These are phyloP conservation scores for Opisthograptis luteolata DNA, from an alignment of 2,888 invertebrate species.

Conservation along the genomic window DNA sequence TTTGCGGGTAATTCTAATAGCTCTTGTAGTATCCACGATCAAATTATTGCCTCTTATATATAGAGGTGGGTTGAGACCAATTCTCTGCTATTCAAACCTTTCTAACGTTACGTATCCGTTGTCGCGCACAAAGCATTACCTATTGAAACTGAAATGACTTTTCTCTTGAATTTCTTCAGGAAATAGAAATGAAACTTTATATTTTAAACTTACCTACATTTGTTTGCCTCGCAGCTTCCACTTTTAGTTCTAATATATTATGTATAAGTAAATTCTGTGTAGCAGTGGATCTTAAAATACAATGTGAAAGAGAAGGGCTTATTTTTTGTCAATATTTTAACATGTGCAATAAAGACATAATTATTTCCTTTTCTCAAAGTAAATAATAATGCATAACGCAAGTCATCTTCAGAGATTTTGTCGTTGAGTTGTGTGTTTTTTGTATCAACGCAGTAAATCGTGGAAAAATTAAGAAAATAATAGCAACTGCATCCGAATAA, in stretches of 20 bases:
- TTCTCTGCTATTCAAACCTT: neutral
- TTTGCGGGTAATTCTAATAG: constrained; percentile 9
- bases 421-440: neutral
- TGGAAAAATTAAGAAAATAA: neutral
- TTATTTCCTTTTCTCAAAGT: too few species aligned
- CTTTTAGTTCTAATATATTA: too few species aligned
- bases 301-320: constrained; percentile 8
- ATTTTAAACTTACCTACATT: constrained; percentile 27
- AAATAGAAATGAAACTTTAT: constrained; percentile 20
- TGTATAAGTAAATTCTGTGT: constrained; percentile 24
- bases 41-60: constrained; percentile 40
- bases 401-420: too few species aligned
- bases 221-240: constrained; percentile 9
- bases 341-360: too few species aligned
- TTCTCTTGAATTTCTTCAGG: constrained; percentile 29
- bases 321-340: too few species aligned
- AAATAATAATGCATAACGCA: too few species aligned
- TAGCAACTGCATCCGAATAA: neutral
- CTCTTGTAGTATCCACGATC: constrained; percentile 25
- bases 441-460: neutral
- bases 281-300: constrained; percentile 12
- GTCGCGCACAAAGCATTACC: constrained; percentile 44
- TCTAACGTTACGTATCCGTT: constrained; percentile 34
- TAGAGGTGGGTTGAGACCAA: constrained; percentile 9
- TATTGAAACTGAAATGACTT: constrained; percentile 43